Evolutionary conservation across 2,888 invertebrate species (phyloP), one percentile per base, ranked within the genome.

Genomic region (Yponomeuta evonymella): DNA sequence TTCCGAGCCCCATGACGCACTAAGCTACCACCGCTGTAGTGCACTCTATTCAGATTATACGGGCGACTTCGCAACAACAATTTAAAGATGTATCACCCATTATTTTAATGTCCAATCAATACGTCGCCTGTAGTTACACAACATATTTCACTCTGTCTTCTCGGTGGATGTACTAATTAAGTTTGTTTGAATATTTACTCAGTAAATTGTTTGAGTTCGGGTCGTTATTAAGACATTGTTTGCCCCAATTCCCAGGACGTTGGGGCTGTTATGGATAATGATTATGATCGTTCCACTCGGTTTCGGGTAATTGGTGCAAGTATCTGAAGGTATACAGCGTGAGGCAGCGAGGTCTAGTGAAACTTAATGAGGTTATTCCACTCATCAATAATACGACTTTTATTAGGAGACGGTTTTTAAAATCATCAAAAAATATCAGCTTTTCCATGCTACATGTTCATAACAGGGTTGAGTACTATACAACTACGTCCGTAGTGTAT

Each of bases 61-160:
- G 51, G 4, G 51, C 15, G 51, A 15, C 51, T 58, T 15, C 12
- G 3, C 51, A 58, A 58, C 51, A 43, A 43, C 1, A 43, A 8
- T 43, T 5, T 8, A 6, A 43, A 8, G 43, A 43, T 43, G 43
- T 43, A 43, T 33, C 33, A 79, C 81, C 86, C 86, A 88, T 88
- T 87, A 88, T 86, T 85, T 85, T 88, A 88, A 90, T 87, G 81
- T 83, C 78, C 86, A 84, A 87, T 90, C 89, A 87, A 90, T 88
- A 88, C 79, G 84, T 85, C 81, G 84, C 82, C 81, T 82, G 79
- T 84, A 83, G 82, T 84, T 83, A 84, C 79, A 83, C 83, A 83
- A 83, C 82, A 86, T 87, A 87, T 85, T 87, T 87, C 85, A 86
- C 80, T 75, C 72, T 77, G 78, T 77, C 51, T 81, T 77, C 76